Conservation (phyloP, 2,113 vertebrate species). For the Tyto alba region DNA sequence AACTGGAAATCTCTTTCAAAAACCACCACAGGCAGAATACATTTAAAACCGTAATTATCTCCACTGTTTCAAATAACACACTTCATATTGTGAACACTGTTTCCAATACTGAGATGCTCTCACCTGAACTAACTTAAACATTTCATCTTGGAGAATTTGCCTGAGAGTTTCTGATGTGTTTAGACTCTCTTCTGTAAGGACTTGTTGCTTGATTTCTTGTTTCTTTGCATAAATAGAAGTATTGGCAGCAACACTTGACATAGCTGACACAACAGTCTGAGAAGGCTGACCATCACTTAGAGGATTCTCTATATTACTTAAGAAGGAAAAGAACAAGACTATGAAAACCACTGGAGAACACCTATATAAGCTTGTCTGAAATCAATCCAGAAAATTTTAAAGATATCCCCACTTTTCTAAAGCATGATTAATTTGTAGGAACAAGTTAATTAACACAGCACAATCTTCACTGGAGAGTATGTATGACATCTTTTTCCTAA, state of each 20-base stretch:
- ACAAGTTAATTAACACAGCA: background rate
- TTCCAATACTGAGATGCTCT: background rate
- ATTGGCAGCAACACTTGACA: background rate
- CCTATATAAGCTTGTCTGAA: background rate
- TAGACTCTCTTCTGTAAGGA: background rate
- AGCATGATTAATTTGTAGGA: background rate
- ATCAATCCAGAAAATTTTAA: background rate
- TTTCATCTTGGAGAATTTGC: conserved; percentile 86
- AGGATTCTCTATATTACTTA: background rate
- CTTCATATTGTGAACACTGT: background rate
- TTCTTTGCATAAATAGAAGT: background rate
- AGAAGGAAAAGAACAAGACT: background rate
- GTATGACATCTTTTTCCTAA: background rate
- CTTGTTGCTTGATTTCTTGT: background rate
- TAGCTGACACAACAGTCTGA: background rate
- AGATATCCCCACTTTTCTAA: background rate
- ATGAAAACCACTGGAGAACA: background rate
- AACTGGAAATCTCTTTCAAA: background rate
- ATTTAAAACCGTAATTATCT: background rate
- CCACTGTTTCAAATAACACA: background rate
- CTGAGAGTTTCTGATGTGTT: conserved; percentile 66
- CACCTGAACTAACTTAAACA: conserved; percentile 93
- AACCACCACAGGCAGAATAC: background rate
- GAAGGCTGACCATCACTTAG: background rate
- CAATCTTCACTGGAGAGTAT: background rate